These are phyloP conservation scores for Pristiophorus japonicus DNA, from an alignment of 2,113 vertebrate species.

Conservation along the genomic window DNA sequence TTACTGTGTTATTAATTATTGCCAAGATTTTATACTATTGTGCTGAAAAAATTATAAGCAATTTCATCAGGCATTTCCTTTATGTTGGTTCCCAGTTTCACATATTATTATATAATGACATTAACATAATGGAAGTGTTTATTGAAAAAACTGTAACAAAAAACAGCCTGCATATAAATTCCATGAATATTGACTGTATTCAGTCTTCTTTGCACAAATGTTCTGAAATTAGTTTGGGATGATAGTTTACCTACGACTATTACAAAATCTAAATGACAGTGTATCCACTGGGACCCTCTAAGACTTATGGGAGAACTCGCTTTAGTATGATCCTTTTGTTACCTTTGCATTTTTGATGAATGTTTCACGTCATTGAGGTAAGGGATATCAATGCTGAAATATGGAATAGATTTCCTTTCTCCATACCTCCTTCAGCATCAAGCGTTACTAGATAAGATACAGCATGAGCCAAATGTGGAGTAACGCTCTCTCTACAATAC, in stretches of 20 bases:
- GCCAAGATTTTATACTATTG: not conserved
- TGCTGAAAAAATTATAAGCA: not conserved
- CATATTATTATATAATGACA: no score
- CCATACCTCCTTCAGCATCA: not conserved
- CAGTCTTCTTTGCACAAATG: not conserved
- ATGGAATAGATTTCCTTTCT: not conserved
- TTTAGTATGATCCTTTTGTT: not conserved
- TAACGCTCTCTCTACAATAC: not conserved
- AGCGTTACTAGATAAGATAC: not conserved
- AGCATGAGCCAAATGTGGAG: not conserved
- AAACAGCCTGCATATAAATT: not conserved
- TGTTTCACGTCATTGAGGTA: not conserved
- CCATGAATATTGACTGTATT: not conserved
- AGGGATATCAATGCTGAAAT: not conserved
- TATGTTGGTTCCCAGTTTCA: not conserved
- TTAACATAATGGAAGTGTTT: no score
- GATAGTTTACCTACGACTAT: not conserved
- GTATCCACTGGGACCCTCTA: not conserved
- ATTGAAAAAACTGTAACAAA: not conserved
- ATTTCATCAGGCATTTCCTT: not conserved
- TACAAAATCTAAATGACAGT: not conserved
- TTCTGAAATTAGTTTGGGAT: not conserved
- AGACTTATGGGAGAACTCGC: not conserved
- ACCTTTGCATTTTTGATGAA: not conserved
- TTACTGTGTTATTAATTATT: not conserved